Base-by-base conservation (phyloP, 2,797 vertebrate genomes). In the Trematomus bernacchii region DNA sequence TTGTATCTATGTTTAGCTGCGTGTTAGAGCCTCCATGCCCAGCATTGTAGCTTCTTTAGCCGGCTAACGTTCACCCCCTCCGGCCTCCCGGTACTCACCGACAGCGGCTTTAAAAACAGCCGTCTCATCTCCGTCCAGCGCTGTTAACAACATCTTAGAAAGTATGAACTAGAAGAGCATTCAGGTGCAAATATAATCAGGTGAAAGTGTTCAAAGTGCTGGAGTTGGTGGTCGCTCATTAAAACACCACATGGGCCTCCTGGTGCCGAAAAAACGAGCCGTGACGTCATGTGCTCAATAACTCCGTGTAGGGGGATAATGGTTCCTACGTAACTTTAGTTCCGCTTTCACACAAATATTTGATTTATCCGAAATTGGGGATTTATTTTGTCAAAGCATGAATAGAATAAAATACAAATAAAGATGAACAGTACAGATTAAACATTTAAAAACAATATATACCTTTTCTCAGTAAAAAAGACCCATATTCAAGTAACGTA, bases 231-330 rank as follows among this genome's bases (percentile, higher is more conserved):
- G 69, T 57, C 86, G 83, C 87, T 89, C 77, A 76, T 60, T 66
- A 51, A 74, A 67, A 70, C 59, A 91, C 89, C 94, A 94, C 94
- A 95, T 95, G 94, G 94, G 92, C 94, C 91, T 92, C 60, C 70
- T 66, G 75, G 63, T 79, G 83, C 82, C 80, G 48, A 51, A 54
- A 27, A 60, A 76, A 64, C 65, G 54, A 79, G 73, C 44, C n/a
- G 46, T 0, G 73, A 52, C 62, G 73, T 81, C n/a, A 83, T 90
- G 46, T 72, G 51, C n/a, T 10, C 43, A 64, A 78, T 37, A 10
- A 0, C 19, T 89, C 88, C 90, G 90, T 54, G 66, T 70, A 10
- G 0, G 0, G 0, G 0, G 0, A 6, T 1, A 1, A 2, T 2
- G 2, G 3, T n/a, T 66, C 46, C 14, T 4, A 33, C 1, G 14